Conservation (phyloP, 2,888 invertebrate genomes). For the Macrosiphum euphorbiae region DNA sequence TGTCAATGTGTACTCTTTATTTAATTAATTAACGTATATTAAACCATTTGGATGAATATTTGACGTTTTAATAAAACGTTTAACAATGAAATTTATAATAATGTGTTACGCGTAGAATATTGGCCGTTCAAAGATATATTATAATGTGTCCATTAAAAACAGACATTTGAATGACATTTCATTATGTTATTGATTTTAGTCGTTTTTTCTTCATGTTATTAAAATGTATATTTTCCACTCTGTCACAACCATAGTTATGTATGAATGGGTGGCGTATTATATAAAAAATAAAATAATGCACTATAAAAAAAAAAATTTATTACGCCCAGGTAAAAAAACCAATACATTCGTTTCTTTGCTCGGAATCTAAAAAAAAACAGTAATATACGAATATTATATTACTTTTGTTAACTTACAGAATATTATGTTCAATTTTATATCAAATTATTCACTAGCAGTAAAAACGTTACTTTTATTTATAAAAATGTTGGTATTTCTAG, state of each 20-base stretch:
- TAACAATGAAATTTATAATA: conserved; percentile 10
- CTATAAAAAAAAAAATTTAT: not conserved
- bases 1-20: not conserved
- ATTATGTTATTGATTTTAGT: conserved; percentile 41
- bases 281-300: not conserved
- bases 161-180: conserved; percentile 42
- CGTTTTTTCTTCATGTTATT: conserved; percentile 10
- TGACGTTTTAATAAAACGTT: conserved; percentile 13
- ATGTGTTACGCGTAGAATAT: not conserved
- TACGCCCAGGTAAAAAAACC: not conserved
- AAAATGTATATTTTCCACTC: conserved; percentile 28
- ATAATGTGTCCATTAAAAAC: conserved; percentile 38
- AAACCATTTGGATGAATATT: not conserved
- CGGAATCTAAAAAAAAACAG: not conserved
- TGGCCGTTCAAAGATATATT: not conserved
- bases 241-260: not conserved
- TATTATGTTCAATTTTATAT: not conserved
- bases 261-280: not conserved
- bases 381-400: not conserved
- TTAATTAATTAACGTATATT: not conserved
- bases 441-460: not conserved
- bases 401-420: not conserved
- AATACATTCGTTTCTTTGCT: not conserved
- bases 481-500: not conserved
- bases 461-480: not conserved